Conservation (phyloP, 2,888 invertebrate genomes). For the Drosophila merina region DNA sequence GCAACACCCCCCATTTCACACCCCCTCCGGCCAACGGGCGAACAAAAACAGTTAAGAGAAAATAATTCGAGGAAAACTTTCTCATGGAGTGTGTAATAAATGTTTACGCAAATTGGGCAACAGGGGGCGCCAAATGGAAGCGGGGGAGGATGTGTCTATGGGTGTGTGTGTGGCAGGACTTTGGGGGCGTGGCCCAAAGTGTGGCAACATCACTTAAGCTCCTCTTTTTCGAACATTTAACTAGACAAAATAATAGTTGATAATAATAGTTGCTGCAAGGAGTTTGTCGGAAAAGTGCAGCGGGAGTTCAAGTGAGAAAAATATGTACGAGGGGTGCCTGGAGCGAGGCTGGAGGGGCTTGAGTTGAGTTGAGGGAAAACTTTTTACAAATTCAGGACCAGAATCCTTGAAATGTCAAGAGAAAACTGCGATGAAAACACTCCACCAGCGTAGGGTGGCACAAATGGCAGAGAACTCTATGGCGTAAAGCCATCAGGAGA, state of each 20-base stretch:
- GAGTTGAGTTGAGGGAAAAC: conserved; percentile 14
- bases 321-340: background rate
- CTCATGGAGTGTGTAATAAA: conserved; percentile 69
- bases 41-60: conserved; percentile 50
- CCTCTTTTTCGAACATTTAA: conserved; percentile 57
- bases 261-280: conserved; percentile 61
- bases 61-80: conserved; percentile 57
- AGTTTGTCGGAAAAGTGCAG: conserved; percentile 33
- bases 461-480: background rate
- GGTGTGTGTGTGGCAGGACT: conserved; percentile 16
- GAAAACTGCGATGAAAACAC: conserved; percentile 36
- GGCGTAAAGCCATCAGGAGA: conserved; percentile 26
- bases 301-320: conserved; percentile 16
- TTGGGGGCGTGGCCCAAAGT: conserved; percentile 22
- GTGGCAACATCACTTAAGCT: conserved; percentile 59
- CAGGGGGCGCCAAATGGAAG: conserved; percentile 3
- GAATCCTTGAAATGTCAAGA: conserved; percentile 41
- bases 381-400: conserved; percentile 35
- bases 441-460: conserved; percentile 8
- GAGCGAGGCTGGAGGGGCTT: background rate
- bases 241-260: conserved; percentile 70
- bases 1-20: background rate
- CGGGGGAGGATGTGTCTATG: background rate
- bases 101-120: conserved; percentile 70
- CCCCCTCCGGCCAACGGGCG: background rate